A percentile compares a stretch with the other conserved stretches of the same genome.
phyloP scores from a whole-genome alignment of 2,797 vertebrate species.

The Botia kubotai region DNA sequence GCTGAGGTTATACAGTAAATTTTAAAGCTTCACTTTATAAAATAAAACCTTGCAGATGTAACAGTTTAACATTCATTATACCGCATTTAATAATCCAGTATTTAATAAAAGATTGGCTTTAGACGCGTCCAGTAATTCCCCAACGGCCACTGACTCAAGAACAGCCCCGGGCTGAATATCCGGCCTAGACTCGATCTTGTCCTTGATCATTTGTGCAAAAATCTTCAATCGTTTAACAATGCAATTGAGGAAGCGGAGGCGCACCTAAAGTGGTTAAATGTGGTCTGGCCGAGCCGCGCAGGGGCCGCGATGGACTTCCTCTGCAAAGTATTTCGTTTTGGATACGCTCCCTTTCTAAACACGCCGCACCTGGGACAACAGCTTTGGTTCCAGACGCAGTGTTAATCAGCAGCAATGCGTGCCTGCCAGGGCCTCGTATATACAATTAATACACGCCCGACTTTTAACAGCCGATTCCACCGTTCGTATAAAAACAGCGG shows the following conservation, averaged over 20 bases:
- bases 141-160: slow-evolving; percentile 53
- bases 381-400: slow-evolving; percentile 72
- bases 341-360: slow-evolving; percentile 78
- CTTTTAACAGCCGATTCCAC: slow-evolving; percentile 59
- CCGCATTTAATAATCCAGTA: not conserved
- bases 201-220: slow-evolving; percentile 72
- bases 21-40: no score
- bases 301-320: slow-evolving; percentile 78
- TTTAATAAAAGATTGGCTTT: not conserved
- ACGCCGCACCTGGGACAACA: slow-evolving; percentile 85
- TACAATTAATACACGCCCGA: slow-evolving; percentile 61
- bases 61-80: no score
- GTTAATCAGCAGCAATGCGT: slow-evolving; percentile 79
- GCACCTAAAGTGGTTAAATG: slow-evolving; percentile 77
- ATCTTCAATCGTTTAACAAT: slow-evolving; percentile 72
- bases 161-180: slow-evolving; percentile 59
- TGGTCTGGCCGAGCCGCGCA: slow-evolving; percentile 71
- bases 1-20: not conserved
- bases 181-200: slow-evolving; percentile 60
- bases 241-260: slow-evolving; percentile 72
- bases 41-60: no score
- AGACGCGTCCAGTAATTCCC: slow-evolving; percentile 47
- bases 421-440: slow-evolving; percentile 66
- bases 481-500: slow-evolving; percentile 73
- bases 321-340: slow-evolving; percentile 80